Base-by-base conservation (phyloP, 1,140 invertebrate genomes). In the Ceratoteleas bidentatus region DNA sequence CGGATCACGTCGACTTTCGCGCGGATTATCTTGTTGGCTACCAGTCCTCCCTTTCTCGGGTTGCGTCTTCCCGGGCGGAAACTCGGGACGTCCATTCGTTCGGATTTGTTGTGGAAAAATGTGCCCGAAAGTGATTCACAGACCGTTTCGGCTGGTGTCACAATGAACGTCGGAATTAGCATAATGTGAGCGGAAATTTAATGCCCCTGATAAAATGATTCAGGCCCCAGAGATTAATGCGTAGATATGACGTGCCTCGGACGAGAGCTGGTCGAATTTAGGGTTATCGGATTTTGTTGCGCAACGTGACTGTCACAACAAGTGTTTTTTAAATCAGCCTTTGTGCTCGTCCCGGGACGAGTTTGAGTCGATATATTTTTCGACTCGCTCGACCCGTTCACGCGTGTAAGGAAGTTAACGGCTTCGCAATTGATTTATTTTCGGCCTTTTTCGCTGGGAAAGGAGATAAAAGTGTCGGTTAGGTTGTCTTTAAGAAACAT, bases 11-110 rank as follows among this genome's bases (percentile, higher is more conserved):
- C 80, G 74, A 72, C 79, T 82, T 84, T 81, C 60, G 74, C 77
- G 80, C 82, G 69, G 72, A 84, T 84, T 82, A 84, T 82, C 78
- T 79, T 84, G 79, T 79, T 81, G 69, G 83, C 78, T 84, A 81
- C 83, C 68, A 70, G 43, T 75, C 69, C 52, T 69, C 69, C 38
- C 73, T 60, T 43, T 77, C 73, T 82, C 60, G 5, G 13, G 40
- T 81, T 81, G 33, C 78, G 8, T 62, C 61, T 57, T 74, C 57
- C 60, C 53, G 9, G 45, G 68, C 76, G 68, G 76, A 73, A 79
- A 60, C 13, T 47, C 11, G 11, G 45, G 11, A 43, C 40, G 24
- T 24, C 36, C 11, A 53, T 62, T 43, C 36, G 49, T 58, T 57
- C 15, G 49, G 45, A 40, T 56, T 33, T 47, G 13, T 2, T 40